Percentiles rank a stretch among this genome's conserved stretches.
Evolutionary conservation across 2,113 vertebrate species (phyloP).

Genomic region (Larimichthys polyactis): DNA sequence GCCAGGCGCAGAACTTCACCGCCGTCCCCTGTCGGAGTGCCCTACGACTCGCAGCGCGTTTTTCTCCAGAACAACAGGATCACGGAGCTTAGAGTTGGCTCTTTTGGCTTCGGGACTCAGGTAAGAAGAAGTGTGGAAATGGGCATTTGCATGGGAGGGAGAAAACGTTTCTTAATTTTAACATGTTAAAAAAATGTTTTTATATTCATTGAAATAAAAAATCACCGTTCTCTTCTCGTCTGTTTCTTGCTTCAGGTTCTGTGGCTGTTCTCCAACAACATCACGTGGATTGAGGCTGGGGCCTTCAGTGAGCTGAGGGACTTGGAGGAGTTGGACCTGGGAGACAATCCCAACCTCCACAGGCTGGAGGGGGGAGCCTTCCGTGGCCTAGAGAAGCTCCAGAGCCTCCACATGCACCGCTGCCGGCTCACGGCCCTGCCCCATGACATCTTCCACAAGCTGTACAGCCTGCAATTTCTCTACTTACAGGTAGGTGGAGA

Average conservation of each 20-base stretch:
- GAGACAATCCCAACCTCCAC: constrained; percentile 93
- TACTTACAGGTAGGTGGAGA: constrained; percentile 87
- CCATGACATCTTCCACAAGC: constrained; percentile 92
- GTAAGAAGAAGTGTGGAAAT: constrained; percentile 55
- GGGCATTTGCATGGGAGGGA: too few relatives aligned
- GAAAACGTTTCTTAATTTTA: not conserved
- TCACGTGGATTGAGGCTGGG: constrained; percentile 94
- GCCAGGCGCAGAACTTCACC: constrained; percentile 98
- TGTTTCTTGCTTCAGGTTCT: constrained; percentile 83
- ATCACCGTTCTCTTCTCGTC: not conserved
- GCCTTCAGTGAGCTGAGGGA: constrained; percentile 95
- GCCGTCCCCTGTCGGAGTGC: constrained; percentile 91
- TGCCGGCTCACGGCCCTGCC: constrained; percentile 93
- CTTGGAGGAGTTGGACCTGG: constrained; percentile 97
- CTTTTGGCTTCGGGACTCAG: constrained; percentile 94
- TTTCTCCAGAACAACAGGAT: constrained; percentile 99
- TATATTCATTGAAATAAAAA: not conserved
- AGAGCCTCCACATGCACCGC: constrained; percentile 96
- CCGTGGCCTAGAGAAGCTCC: constrained; percentile 93
- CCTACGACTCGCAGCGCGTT: constrained; percentile 92
- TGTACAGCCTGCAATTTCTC: constrained; percentile 97
- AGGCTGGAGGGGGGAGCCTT: constrained; percentile 94
- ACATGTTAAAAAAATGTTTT: not conserved
- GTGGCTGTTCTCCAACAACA: constrained; percentile 99
- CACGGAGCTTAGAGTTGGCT: constrained; percentile 92